Percentiles rank a stretch among this genome's conserved stretches.
Evolutionary conservation across 2,888 invertebrate genomes (phyloP).

Genomic region (Conus canariensis): DNA sequence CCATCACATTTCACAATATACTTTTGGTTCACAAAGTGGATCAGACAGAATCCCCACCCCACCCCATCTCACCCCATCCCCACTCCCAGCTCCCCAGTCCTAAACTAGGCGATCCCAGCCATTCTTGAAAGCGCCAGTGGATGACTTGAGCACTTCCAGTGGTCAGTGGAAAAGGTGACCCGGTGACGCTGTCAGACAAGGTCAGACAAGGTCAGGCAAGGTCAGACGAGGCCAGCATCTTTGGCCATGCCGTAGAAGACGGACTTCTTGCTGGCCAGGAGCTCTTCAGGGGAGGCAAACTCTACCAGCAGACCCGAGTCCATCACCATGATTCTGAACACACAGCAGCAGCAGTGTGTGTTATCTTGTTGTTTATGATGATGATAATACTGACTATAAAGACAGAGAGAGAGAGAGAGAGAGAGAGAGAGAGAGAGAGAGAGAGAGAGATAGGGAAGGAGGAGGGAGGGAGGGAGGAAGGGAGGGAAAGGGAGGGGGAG

Average conservation of each 20-base stretch:
- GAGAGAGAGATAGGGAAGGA: neutral
- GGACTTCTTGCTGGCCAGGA: constrained; percentile 43
- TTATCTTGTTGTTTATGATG: neutral
- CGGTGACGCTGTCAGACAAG: too few species aligned
- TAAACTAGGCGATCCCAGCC: too few species aligned
- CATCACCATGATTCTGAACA: constrained; percentile 48
- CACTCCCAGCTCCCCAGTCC: too few species aligned
- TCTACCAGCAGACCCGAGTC: constrained; percentile 47
- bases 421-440: neutral
- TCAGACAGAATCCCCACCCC: too few species aligned
- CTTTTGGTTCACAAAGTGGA: too few species aligned
- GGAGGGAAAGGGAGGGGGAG: too few species aligned
- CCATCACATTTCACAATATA: too few species aligned
- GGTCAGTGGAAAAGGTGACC: too few species aligned
- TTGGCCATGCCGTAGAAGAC: constrained; percentile 54
- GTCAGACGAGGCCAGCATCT: constrained; percentile 51
- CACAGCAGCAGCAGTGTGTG: neutral
- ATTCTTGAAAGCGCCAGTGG: too few species aligned
- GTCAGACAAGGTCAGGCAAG: too few species aligned
- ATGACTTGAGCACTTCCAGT: too few species aligned
- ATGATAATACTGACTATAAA: neutral
- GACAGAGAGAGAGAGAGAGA: neutral
- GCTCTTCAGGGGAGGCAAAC: constrained; percentile 42
- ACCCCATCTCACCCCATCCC: too few species aligned
- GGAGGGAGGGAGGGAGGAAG: neutral